A percentile compares a stretch with the other conserved stretches of the same genome.
These are phyloP conservation scores for Osmerus mordax DNA, from an alignment of 2,113 vertebrate species.

Conservation along the genomic window DNA sequence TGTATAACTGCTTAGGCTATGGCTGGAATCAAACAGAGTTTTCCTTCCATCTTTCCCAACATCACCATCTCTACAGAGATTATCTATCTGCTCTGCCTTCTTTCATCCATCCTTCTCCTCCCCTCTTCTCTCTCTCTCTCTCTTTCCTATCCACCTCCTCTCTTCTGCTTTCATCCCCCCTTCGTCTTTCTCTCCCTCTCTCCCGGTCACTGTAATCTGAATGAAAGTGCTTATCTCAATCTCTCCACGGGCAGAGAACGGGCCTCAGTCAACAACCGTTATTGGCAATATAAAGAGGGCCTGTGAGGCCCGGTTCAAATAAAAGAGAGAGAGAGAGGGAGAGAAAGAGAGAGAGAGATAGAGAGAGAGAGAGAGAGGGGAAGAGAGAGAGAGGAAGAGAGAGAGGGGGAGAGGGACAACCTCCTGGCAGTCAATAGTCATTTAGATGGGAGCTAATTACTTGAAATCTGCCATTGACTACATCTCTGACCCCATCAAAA, in stretches of 20 bases:
- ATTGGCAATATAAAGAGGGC: not conserved
- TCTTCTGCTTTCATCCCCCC: not conserved
- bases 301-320: not conserved
- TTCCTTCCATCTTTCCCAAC: not conserved
- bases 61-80: not conserved
- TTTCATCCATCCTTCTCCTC: not conserved
- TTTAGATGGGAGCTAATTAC: constrained; percentile 44
- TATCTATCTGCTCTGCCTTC: no score
- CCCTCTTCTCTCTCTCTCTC: not conserved
- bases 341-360: not conserved
- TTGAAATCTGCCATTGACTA: constrained; percentile 16
- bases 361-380: not conserved
- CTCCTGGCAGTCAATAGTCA: constrained; percentile 28
- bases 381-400: not conserved
- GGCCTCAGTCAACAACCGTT: no score
- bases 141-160: not conserved
- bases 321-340: not conserved
- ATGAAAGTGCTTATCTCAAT: not conserved
- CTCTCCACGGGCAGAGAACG: not conserved
- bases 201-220: not conserved
- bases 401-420: not conserved
- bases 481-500: not conserved
- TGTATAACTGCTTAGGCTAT: not conserved
- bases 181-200: not conserved
- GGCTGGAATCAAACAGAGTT: not conserved